phyloP scores from a whole-genome alignment of 2,797 vertebrate genomes.

The Sternarchorhynchus goeldii region DNA sequence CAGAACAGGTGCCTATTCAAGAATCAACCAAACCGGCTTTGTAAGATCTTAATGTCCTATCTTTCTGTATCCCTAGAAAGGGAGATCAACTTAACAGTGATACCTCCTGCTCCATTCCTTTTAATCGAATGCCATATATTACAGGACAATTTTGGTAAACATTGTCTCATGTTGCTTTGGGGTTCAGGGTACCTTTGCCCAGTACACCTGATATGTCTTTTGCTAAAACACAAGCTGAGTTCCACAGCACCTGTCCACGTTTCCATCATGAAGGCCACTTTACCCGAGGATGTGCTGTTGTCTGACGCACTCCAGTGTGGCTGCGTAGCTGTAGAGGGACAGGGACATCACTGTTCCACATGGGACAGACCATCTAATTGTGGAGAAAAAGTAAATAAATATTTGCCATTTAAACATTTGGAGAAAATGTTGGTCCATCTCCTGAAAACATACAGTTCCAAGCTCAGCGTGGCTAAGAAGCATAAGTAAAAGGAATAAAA shows the following conservation, averaged over 20 bases:
- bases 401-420: too few species aligned
- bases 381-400: not conserved
- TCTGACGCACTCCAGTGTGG: too few species aligned
- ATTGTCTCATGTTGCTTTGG: not conserved
- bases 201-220: not conserved
- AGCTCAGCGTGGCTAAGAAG: too few species aligned
- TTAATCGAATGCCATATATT: not conserved
- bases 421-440: too few species aligned
- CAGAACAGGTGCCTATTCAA: constrained; percentile 15
- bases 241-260: too few species aligned
- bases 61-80: not conserved
- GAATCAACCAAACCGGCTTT: constrained; percentile 8
- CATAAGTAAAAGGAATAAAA: not conserved
- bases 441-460: too few species aligned
- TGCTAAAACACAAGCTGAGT: too few species aligned
- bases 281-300: too few species aligned
- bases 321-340: not conserved
- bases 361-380: not conserved
- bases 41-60: not conserved
- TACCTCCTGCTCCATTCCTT: not conserved
- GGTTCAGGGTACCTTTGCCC: not conserved
- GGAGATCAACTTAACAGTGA: not conserved
- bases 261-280: too few species aligned
- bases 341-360: not conserved
- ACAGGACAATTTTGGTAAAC: too few species aligned